phyloP scores from a whole-genome alignment of 2,113 vertebrate genomes.

The Vombatus ursinus region DNA sequence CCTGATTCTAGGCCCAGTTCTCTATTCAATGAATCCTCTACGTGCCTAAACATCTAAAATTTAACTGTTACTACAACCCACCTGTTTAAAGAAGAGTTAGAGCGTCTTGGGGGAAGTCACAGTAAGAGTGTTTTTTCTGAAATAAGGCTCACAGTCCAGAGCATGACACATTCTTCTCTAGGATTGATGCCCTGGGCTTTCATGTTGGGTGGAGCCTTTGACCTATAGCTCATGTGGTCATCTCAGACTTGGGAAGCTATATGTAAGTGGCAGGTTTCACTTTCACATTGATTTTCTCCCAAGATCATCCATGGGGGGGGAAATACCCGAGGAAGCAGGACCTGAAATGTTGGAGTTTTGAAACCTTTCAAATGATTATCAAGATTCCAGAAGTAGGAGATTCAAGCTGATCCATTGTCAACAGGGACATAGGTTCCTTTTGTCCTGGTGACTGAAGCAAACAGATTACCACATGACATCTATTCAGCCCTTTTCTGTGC shows the following conservation, averaged over 20 bases:
- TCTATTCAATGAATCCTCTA: not conserved
- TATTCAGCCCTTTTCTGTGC: not conserved
- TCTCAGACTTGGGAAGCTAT: not conserved
- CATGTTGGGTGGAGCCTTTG: constrained; percentile 22
- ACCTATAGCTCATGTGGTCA: not conserved
- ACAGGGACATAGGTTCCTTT: not conserved
- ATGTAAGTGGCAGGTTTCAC: not conserved
- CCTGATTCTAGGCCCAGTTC: not conserved
- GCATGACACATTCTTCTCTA: constrained; percentile 1
- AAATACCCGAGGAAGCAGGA: not conserved
- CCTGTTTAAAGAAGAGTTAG: not conserved
- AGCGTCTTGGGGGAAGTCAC: not conserved
- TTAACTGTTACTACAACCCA: not conserved
- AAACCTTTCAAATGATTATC: not conserved
- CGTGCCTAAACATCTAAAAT: not conserved
- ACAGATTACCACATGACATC: not conserved
- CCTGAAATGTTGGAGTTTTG: not conserved
- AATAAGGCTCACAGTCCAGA: constrained; percentile 48
- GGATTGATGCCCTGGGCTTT: not conserved
- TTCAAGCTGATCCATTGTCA: not conserved
- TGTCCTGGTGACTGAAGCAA: not conserved
- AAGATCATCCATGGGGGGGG: not conserved
- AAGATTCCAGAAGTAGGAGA: not conserved
- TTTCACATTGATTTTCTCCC: not conserved
- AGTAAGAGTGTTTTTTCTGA: not conserved